Evolutionary conservation across 2,113 vertebrate genomes (phyloP).

Genomic region (Chlorodrepanis virens): DNA sequence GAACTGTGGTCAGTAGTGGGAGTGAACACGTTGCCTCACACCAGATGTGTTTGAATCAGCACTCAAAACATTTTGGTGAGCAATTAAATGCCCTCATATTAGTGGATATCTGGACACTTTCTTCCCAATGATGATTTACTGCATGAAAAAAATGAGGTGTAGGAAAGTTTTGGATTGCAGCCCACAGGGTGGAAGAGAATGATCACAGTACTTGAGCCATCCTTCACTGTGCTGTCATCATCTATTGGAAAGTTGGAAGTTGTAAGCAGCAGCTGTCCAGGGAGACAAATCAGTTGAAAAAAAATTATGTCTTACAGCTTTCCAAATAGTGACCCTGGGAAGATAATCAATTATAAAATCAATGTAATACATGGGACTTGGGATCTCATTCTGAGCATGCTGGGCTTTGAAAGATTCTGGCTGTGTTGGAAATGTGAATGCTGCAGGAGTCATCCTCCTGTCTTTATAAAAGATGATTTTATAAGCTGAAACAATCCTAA

Average conservation of each 20-base stretch:
- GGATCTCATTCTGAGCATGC: constrained; percentile 36
- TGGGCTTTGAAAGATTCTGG: constrained; percentile 21
- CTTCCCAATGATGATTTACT: background rate
- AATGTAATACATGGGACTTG: constrained; percentile 32
- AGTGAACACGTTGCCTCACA: accelerated
- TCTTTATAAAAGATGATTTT: background rate
- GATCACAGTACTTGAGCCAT: constrained; percentile 16
- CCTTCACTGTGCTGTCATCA: constrained; percentile 44
- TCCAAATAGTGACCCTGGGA: constrained; percentile 49
- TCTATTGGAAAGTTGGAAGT: constrained; percentile 37
- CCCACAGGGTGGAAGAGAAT: constrained; percentile 20
- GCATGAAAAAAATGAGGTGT: background rate
- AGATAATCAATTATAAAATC: constrained; percentile 67
- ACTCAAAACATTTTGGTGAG: background rate
- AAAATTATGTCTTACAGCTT: constrained; percentile 52
- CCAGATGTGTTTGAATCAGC: background rate
- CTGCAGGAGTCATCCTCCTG: background rate
- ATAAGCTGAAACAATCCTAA: background rate
- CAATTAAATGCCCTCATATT: background rate
- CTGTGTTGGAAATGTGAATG: background rate
- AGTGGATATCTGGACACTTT: background rate
- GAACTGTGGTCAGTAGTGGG: background rate
- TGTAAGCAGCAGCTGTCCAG: constrained; percentile 51
- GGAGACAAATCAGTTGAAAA: constrained; percentile 66
- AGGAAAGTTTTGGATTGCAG: background rate